Conservation (phyloP, 2,113 vertebrate species). For the Scomber japonicus region DNA sequence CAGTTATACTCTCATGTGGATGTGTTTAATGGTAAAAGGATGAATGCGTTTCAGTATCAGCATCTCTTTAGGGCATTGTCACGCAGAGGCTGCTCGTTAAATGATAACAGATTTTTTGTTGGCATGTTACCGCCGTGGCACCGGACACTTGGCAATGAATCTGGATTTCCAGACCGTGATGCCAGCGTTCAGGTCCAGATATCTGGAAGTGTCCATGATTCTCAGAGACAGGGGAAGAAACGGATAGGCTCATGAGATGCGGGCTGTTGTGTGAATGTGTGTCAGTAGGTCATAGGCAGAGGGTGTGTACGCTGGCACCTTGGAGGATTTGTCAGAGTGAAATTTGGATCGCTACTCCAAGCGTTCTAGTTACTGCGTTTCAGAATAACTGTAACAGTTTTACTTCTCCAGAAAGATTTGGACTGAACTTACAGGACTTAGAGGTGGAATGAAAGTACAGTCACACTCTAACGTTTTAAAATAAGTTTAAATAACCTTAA, state of each 20-base stretch:
- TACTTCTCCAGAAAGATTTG: slow-evolving; percentile 10
- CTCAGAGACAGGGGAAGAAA: slow-evolving; percentile 10
- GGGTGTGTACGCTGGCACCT: background rate
- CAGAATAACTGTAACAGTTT: slow-evolving; percentile 13
- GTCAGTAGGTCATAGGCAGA: background rate
- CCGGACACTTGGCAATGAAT: slow-evolving; percentile 4
- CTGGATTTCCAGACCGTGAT: slow-evolving; percentile 22
- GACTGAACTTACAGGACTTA: slow-evolving; percentile 17
- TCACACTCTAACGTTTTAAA: slow-evolving; percentile 15
- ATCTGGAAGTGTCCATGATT: slow-evolving; percentile 30
- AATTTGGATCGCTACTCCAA: background rate
- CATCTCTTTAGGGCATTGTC: slow-evolving; percentile 30
- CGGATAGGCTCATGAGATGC: slow-evolving; percentile 4
- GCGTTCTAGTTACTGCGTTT: background rate
- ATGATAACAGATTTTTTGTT: slow-evolving; percentile 49
- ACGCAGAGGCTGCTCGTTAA: slow-evolving; percentile 37
- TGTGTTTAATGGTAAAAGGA: slow-evolving; percentile 18
- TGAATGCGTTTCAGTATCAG: slow-evolving; percentile 31
- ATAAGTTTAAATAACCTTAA: slow-evolving; percentile 6
- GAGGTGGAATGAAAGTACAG: slow-evolving; percentile 21
- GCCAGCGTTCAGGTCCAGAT: slow-evolving; percentile 31
- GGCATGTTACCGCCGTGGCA: slow-evolving; percentile 13
- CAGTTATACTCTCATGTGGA: slow-evolving; percentile 20
- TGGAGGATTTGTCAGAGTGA: background rate
- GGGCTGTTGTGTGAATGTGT: background rate